Conservation (phyloP, 2,797 vertebrate species). For the Diplodus puntazzo region DNA sequence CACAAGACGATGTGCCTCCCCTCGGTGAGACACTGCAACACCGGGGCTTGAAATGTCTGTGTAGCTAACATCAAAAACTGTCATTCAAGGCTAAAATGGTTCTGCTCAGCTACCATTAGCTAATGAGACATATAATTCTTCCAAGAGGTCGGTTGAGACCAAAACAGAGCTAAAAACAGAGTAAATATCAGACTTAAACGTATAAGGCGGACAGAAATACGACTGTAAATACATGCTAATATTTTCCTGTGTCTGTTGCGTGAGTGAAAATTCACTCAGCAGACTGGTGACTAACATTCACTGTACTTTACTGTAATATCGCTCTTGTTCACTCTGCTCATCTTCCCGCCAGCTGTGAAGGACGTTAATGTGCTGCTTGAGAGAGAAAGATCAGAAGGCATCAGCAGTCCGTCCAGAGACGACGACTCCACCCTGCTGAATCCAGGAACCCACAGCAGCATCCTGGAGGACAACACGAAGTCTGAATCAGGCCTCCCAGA, state of each 20-base stretch:
- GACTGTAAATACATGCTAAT: neutral
- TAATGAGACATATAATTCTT: neutral
- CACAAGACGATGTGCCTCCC: slow-evolving; percentile 85
- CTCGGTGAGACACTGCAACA: slow-evolving; percentile 81
- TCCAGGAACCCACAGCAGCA: slow-evolving; percentile 89
- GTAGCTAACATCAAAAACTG: too few relatives aligned
- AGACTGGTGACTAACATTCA: neutral
- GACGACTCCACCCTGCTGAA: slow-evolving; percentile 91
- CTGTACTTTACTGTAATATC: neutral
- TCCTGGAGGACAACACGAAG: slow-evolving; percentile 89
- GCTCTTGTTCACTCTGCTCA: neutral
- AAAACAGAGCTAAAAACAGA: neutral
- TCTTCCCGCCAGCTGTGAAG: slow-evolving; percentile 75
- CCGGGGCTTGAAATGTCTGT: neutral
- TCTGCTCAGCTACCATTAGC: neutral
- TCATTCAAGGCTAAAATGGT: neutral
- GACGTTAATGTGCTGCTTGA: slow-evolving; percentile 91
- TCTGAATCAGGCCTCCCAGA: slow-evolving; percentile 85
- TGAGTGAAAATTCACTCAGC: neutral
- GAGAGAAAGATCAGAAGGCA: slow-evolving; percentile 87
- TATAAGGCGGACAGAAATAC: neutral
- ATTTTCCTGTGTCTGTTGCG: neutral
- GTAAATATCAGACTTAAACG: neutral
- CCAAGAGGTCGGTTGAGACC: neutral
- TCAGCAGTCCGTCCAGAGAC: slow-evolving; percentile 91